Conservation (phyloP, 2,113 vertebrate species). For the Podarcis cretensis region DNA sequence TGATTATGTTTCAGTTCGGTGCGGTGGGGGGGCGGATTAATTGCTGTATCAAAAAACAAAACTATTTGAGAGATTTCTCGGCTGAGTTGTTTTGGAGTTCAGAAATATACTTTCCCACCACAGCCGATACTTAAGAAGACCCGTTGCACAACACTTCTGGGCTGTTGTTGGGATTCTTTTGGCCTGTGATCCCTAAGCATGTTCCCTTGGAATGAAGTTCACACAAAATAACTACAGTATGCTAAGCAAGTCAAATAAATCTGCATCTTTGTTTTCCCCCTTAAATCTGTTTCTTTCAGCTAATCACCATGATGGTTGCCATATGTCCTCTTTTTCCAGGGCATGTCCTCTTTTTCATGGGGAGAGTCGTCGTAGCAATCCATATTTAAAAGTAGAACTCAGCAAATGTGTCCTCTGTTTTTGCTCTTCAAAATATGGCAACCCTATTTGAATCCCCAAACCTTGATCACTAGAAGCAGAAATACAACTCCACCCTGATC, state of each 20-base stretch:
- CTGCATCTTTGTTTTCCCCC: background rate
- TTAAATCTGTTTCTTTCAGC: background rate
- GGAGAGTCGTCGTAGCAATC: no score
- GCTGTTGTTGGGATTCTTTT: conserved; percentile 34
- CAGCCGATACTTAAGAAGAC: conserved; percentile 30
- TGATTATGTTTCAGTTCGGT: conserved; percentile 27
- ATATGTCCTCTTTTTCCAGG: no score
- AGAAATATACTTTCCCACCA: background rate
- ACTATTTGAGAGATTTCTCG: conserved; percentile 47
- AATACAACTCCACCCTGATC: background rate
- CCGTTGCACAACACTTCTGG: conserved; percentile 34
- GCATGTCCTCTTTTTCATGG: no score
- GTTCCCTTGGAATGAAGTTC: background rate
- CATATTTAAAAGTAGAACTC: no score
- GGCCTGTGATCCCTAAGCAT: background rate
- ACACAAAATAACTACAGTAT: background rate
- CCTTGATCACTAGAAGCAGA: background rate
- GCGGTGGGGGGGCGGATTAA: background rate
- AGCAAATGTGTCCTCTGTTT: no score
- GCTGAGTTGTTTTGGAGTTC: conserved; percentile 57
- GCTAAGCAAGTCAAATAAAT: background rate
- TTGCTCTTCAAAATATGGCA: no score
- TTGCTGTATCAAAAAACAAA: conserved; percentile 46
- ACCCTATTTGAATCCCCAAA: background rate
- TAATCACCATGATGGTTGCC: background rate